Evolutionary conservation across 2,113 vertebrate species (phyloP).

Genomic region (Thamnophis sirtalis): DNA sequence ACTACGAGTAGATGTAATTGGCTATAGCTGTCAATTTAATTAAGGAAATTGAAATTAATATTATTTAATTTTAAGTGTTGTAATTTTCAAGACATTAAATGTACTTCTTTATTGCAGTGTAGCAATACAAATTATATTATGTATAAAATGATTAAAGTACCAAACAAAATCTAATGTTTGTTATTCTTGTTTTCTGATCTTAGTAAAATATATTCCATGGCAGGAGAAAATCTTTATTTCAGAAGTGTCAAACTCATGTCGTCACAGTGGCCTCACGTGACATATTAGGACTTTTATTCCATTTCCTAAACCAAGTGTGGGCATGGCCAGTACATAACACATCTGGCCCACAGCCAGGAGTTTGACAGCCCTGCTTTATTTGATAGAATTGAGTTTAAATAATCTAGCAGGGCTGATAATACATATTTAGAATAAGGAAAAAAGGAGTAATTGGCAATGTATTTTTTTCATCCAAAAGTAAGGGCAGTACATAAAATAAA

Average conservation of each 20-base stretch:
- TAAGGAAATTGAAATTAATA: not conserved
- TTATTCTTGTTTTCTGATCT: not conserved
- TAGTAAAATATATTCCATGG: not conserved
- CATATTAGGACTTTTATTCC: no score
- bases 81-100: not conserved
- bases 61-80: not conserved
- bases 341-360: no score
- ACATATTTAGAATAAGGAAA: slow-evolving; percentile 25
- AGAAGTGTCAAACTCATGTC: no score
- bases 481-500: slow-evolving; percentile 31
- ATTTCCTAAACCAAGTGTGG: no score
- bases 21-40: not conserved
- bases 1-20: not conserved
- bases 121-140: not conserved
- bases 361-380: not conserved
- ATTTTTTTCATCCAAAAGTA: slow-evolving; percentile 47
- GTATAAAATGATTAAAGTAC: not conserved
- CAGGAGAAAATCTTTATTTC: not conserved
- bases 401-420: slow-evolving; percentile 27
- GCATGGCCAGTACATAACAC: no score
- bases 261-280: no score
- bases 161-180: not conserved
- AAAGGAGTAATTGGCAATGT: slow-evolving; percentile 39
- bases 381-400: slow-evolving; percentile 7
- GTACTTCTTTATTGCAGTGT: not conserved